phyloP scores from a whole-genome alignment of 64 coral and sea anemone genomes.

The Montipora sp. region DNA sequence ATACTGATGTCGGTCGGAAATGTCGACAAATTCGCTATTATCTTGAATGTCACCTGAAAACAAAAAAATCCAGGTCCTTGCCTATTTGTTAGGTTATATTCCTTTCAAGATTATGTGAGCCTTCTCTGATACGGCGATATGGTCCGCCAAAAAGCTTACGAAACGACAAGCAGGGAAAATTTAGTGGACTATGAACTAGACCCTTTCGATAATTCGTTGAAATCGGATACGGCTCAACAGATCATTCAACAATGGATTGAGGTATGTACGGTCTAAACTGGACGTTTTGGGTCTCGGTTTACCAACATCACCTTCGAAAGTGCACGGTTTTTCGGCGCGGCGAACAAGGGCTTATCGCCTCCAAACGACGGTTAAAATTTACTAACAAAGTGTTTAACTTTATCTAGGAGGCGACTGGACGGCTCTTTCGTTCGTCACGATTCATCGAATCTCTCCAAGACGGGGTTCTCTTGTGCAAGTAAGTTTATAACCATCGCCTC shows the following conservation, averaged over 20 bases:
- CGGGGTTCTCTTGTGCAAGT: conserved; percentile 64
- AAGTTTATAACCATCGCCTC: conserved; percentile 19
- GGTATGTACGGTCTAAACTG: conserved; percentile 29
- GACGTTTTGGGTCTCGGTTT: conserved; percentile 41
- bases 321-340: background rate
- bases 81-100: background rate
- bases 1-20: conserved; percentile 3
- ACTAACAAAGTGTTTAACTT: conserved; percentile 29
- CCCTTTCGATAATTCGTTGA: conserved; percentile 21
- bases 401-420: conserved; percentile 64
- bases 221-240: conserved; percentile 56
- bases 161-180: background rate
- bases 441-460: conserved; percentile 66
- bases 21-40: background rate
- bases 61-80: background rate
- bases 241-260: conserved; percentile 72
- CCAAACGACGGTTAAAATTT: background rate
- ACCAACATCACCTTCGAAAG: conserved; percentile 19
- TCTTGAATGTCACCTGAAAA: conserved; percentile 5
- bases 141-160: conserved; percentile 36
- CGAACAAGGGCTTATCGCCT: background rate
- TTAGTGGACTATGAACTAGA: conserved; percentile 7
- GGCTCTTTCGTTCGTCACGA: conserved; percentile 43
- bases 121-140: background rate
- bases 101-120: conserved; percentile 9